Conservation (phyloP, 1,140 invertebrate genomes). For the Zaprionus inermis region DNA sequence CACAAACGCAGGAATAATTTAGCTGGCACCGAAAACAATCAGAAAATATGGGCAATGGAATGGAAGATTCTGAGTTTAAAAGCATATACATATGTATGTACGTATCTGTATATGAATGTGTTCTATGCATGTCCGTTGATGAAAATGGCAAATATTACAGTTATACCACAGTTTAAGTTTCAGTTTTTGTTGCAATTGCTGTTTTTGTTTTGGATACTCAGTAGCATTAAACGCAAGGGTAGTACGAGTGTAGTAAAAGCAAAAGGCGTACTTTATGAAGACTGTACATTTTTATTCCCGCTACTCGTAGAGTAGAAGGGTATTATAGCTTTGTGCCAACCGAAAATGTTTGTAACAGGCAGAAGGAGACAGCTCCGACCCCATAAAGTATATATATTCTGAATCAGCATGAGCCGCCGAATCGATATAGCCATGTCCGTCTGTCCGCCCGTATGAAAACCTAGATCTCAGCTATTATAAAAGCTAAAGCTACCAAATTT, state of each 20-base stretch:
- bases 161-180: constrained; percentile 26
- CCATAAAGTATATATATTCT: no score
- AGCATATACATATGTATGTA: constrained; percentile 23
- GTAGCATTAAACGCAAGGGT: neutral
- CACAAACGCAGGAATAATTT: constrained; percentile 34
- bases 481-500: no score
- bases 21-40: constrained; percentile 54
- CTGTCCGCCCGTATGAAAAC: no score
- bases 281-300: neutral
- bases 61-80: constrained; percentile 43
- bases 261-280: neutral
- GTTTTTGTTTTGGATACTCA: neutral
- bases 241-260: neutral
- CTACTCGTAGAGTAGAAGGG: neutral
- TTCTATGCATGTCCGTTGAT: constrained; percentile 34
- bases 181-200: constrained; percentile 5
- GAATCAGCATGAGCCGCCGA: no score
- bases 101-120: neutral
- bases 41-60: constrained; percentile 47
- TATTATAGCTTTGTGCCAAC: no score
- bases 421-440: no score
- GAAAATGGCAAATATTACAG: constrained; percentile 14
- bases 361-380: no score
- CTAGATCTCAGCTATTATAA: no score
- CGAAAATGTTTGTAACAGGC: no score